phyloP scores from a whole-genome alignment of 2,113 vertebrate genomes.

The Noctilio leporinus region DNA sequence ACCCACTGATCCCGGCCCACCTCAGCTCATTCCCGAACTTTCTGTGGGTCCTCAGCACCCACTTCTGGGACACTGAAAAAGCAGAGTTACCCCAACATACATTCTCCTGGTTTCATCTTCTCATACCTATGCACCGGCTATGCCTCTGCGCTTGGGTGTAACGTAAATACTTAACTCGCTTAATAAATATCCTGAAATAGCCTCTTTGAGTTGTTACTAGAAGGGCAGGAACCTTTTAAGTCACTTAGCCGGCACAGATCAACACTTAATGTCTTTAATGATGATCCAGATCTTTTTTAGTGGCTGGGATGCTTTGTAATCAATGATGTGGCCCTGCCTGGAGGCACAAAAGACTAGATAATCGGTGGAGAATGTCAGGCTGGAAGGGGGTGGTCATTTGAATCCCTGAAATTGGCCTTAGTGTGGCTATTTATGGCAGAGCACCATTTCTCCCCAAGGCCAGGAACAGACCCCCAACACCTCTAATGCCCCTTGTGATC shows the following conservation, averaged over 20 bases:
- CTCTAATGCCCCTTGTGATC: not conserved
- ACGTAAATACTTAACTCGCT: slow-evolving; percentile 65
- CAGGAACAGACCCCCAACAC: not conserved
- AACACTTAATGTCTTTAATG: slow-evolving; percentile 64
- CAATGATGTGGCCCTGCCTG: slow-evolving; percentile 59
- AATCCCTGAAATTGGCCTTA: slow-evolving; percentile 47
- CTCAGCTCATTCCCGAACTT: not conserved
- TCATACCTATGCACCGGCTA: not conserved
- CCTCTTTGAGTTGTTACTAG: slow-evolving; percentile 61
- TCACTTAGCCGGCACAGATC: slow-evolving; percentile 63
- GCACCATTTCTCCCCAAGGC: slow-evolving; percentile 20
- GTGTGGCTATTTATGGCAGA: slow-evolving; percentile 14
- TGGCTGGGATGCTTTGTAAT: slow-evolving; percentile 44
- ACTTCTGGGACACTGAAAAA: not conserved
- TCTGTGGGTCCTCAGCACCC: not conserved
- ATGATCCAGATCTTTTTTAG: slow-evolving; percentile 54
- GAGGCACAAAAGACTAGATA: slow-evolving; percentile 49
- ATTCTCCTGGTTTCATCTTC: not conserved
- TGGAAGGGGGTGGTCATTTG: slow-evolving; percentile 43
- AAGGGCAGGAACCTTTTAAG: slow-evolving; percentile 64
- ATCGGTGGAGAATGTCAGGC: slow-evolving; percentile 48
- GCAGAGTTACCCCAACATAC: not conserved
- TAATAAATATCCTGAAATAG: slow-evolving; percentile 66
- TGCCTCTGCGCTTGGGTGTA: slow-evolving; percentile 27
- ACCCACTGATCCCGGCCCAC: rapidly evolving